Base-by-base conservation (phyloP, 2,888 invertebrate genomes). In the Cataglyphis albicans region DNA sequence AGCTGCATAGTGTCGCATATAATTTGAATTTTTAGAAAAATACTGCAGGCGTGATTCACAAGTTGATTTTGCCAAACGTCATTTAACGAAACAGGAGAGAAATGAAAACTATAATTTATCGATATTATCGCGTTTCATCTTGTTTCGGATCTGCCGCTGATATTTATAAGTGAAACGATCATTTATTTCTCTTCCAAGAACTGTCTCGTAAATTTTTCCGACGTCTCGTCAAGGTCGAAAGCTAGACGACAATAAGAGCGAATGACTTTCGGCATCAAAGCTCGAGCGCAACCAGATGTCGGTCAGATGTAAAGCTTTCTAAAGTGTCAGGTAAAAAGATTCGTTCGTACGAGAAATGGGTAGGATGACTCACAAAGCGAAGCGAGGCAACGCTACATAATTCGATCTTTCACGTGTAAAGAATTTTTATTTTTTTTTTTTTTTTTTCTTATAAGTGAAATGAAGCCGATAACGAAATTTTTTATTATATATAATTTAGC, bases 261-360 rank as follows among this genome's bases (percentile, higher is more conserved):
- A 52, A n/a, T 52, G 48, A n/a, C 6, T 52, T 52, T 52, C n/a
- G 48, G 15, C n/a, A n/a, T 52, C n/a, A 52, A 52, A 52, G 48
- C 48, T n/a, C 48, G 48, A 48, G 7, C 18, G 7, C n/a, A n/a
- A 52, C 48, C 48, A 52, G 48, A 52, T 52, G 48, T 52, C 48
- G 48, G 48, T 52, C 48, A 52, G 48, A 52, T n/a, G n/a, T 52
- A 52, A 52, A 52, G 48, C 48, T 52, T n/a, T 52, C 48, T 52
- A 52, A 52, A 7, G 48, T 52, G 32, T 52, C 48, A 52, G 48
- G 48, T 52, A n/a, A n/a, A 52, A 52, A 52, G n/a, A n/a, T 18
- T 52, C n/a, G n/a, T 7, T 48, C 48, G 7, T n/a, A 52, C 41
- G 1, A 48, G 48, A n/a, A 52, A 52, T 52, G 2, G 2, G 1